Base-by-base conservation (phyloP, 2,797 vertebrate genomes). In the Sebastes steindachneri region DNA sequence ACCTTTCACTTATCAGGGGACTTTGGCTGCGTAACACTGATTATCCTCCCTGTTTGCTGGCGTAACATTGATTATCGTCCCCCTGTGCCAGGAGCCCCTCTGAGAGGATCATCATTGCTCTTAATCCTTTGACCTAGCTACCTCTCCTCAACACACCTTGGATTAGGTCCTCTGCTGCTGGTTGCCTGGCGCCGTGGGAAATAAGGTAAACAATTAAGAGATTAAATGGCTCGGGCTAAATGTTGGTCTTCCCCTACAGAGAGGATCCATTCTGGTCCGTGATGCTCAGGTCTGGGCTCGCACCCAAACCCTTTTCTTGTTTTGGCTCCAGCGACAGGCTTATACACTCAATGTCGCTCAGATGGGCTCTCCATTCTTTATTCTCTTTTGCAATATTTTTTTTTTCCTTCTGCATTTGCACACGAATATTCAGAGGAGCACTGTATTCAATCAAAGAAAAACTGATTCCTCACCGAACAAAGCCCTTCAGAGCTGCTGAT, bases 61-160 rank as follows among this genome's bases (percentile, higher is more conserved):
- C 85, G 86, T 91, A 92, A 91, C 93, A 92, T 93, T 93, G 94
- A 95, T 95, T 95, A 91, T 86, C 41, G 10, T 82, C 89, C 88
- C 88, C 63, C 64, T 69, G 88, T 89, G 93, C 90, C 92, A 91
- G 86, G 59, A 92, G 89, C 80, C 93, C 92, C 88, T 92, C 79
- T 85, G 92, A 93, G 93, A 93, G 93, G 94, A 94, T 95, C 93
- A 94, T 95, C 93, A 94, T 89, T 95, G 91, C 91, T 93, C 89
- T 93, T 92, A 95, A 95, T 95, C 94, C 92, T 83, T 77, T 91
- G 92, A 94, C 95, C 93, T 85, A 93, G 89, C 91, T 91, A 90
- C 93, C 92, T 92, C 91, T 91, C 83, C 85, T 91, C 83, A 89
- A 89, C 91, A 92, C 92, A 94, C 93, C 94, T 94, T 88, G 93